Evolutionary conservation across 2,888 invertebrate species (phyloP), one percentile per base, ranked within the genome.

Genomic region (Cheilosia urbana): DNA sequence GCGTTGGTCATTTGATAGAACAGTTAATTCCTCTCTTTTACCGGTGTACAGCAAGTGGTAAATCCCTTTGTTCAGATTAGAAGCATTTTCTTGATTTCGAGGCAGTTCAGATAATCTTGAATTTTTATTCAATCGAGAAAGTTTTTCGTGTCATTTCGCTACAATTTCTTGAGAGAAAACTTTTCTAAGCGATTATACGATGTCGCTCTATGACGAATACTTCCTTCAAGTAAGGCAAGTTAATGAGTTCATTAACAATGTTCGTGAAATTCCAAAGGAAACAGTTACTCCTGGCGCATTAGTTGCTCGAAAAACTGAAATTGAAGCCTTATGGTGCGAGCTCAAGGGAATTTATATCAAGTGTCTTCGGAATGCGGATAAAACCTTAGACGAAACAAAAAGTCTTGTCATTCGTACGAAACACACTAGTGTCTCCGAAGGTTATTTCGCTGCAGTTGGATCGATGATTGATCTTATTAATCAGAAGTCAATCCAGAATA

Each of bases 281-380:
- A 21, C 11, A 1, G 4, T 63, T 9, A 63, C 63, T 49, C 5
- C 19, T 2, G 63, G 63, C 13, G 17, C 19, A 13, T 19, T 34
- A 6, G 19, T 49, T 7, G 63, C 19, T 2, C 15, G 47, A 34
- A 49, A 63, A 63, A 17, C 47, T 4, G 63, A 49, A 49, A 49
- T 65, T 24, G 51, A 53, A 40, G 4, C 13, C 13, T 40, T 51
- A 19, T 51, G 11, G 51, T 0, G 1, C 40, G 15, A 2, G n/a
- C 11, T 65, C 21, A 15, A 9, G 9, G 3, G 13, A 51, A 19
- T 49, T 34, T 65, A 30, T 24, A 1, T 4, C 3, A 40, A 65
- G 27, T 24, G 65, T 15, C 15, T 40, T 21, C 21, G 65, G 51
- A n/a, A n/a, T n/a, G n/a, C n/a, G n/a, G n/a, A n/a, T 11, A 63